A percentile compares a stretch with the other conserved stretches of the same genome.
These are phyloP conservation scores for Sebastes fasciatus DNA, from an alignment of 2,113 vertebrate species.

Conservation along the genomic window DNA sequence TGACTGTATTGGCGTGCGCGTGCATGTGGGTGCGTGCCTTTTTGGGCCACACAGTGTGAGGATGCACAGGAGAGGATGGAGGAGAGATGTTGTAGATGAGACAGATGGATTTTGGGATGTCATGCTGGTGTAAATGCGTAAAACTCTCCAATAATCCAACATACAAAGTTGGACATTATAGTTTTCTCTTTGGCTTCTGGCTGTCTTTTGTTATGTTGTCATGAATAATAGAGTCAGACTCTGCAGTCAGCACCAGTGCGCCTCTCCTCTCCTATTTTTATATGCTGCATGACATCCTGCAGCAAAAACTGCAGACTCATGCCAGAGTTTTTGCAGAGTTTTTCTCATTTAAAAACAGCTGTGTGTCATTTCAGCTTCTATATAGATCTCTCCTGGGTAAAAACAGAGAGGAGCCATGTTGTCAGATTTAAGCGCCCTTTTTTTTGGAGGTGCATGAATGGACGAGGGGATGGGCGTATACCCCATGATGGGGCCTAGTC, in stretches of 20 bases:
- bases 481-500: conserved; percentile 63
- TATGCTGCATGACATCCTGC: conserved; percentile 39
- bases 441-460: conserved; percentile 60
- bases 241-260: conserved; percentile 56
- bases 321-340: not conserved
- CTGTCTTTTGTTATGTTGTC: conserved; percentile 17
- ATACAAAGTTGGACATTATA: conserved; percentile 18
- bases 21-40: not conserved
- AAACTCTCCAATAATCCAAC: not conserved
- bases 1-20: conserved; percentile 34
- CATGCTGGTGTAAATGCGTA: not conserved
- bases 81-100: not conserved
- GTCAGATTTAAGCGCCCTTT: conserved; percentile 72
- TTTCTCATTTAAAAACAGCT: too few relatives aligned
- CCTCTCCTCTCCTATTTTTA: conserved; percentile 41
- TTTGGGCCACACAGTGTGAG: not conserved
- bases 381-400: not conserved
- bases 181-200: not conserved
- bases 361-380: not conserved
- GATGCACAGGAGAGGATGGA: not conserved
- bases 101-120: not conserved
- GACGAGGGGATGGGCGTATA: conserved; percentile 67
- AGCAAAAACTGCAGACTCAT: conserved; percentile 75
- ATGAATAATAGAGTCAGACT: conserved; percentile 43
- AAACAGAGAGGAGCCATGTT: conserved; percentile 49